phyloP scores from a whole-genome alignment of 2,797 vertebrate species.

The Centroberyx gerrardi region DNA sequence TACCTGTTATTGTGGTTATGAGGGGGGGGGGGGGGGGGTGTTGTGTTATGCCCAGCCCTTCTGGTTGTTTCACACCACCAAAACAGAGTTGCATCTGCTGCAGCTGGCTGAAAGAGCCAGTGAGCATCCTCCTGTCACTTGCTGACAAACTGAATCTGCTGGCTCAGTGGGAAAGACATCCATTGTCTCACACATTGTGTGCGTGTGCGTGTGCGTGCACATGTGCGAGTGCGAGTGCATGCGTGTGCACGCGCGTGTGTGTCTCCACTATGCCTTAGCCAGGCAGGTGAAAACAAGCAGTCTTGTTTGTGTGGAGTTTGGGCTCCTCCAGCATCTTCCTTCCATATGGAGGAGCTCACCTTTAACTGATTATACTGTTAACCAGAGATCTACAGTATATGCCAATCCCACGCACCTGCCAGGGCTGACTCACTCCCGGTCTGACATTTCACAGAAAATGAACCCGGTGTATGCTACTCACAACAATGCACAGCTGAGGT shows the following conservation, averaged over 20 bases:
- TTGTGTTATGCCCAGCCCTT: constrained; percentile 37
- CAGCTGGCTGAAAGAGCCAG: constrained; percentile 52
- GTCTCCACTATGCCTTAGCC: constrained; percentile 6
- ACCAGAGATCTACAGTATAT: constrained; percentile 63
- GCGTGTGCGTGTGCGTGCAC: neutral
- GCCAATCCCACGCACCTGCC: constrained; percentile 70
- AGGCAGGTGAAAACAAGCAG: constrained; percentile 37
- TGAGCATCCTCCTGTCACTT: constrained; percentile 54
- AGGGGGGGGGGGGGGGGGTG: constrained; percentile 37
- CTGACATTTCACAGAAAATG: constrained; percentile 71
- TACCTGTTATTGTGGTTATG: constrained; percentile 29
- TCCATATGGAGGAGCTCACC: constrained; percentile 47
- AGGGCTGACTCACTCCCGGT: constrained; percentile 61
- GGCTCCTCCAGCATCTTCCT: constrained; percentile 43
- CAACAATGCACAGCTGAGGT: constrained; percentile 59
- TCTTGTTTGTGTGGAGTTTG: constrained; percentile 30
- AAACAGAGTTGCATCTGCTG: constrained; percentile 67
- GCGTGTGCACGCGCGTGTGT: constrained; percentile 19
- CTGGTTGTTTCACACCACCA: constrained; percentile 47
- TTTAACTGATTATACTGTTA: constrained; percentile 62
- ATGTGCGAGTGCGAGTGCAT: neutral
- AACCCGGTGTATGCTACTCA: constrained; percentile 51
- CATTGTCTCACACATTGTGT: constrained; percentile 15
- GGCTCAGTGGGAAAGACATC: constrained; percentile 28
- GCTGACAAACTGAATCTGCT: constrained; percentile 49